Base-by-base conservation (phyloP, 2,797 vertebrate species). In the Sebastes itinus region DNA sequence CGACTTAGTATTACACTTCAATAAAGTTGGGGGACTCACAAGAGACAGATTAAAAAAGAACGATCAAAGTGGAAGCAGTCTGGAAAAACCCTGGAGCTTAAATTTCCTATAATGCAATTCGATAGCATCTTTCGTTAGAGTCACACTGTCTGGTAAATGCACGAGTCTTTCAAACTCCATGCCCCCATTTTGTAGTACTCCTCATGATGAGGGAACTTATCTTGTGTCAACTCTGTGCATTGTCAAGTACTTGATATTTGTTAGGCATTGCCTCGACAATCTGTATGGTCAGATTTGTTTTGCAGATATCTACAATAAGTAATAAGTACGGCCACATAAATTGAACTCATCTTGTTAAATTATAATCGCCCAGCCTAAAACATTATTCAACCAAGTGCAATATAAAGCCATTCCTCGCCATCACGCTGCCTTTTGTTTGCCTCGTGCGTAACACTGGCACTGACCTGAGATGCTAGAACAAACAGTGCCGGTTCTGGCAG, bases 391-490 rank as follows among this genome's bases (percentile, higher is more conserved):
- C 67, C 69, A 61, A 84, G 77, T 79, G 78, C 77, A 72, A 66
- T 75, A 72, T 80, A 54, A 84, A 87, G 75, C 72, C 86, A 78
- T 80, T 72, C 67, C 81, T 79, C 5, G 56, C 87, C 88, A 77
- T 91, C 88, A 84, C 56, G 58, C 84, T 88, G 88, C 74, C 81
- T 89, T 91, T 90, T 92, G 91, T 94, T 58, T 52, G 8, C 4
- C 49, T 52, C 49, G 20, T 93, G 80, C 79, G 87, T 92, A 92
- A 90, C 90, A 93, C 87, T 90, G 88, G 91, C 91, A 87, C 85
- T 92, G 92, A 93, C 89, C 91, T 94, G 86, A 83, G 91, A 92
- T 87, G 77, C 88, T 90, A 87, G 89, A 92, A 92, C 91, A 93
- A 95, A 94, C 90, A 93, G 80, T 68, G 76, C 80, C 83, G 83